A percentile compares a stretch with the other conserved stretches of the same genome.
These are phyloP conservation scores for Corythornis madagascariensis DNA, from an alignment of 2,113 vertebrate genomes.

Conservation along the genomic window DNA sequence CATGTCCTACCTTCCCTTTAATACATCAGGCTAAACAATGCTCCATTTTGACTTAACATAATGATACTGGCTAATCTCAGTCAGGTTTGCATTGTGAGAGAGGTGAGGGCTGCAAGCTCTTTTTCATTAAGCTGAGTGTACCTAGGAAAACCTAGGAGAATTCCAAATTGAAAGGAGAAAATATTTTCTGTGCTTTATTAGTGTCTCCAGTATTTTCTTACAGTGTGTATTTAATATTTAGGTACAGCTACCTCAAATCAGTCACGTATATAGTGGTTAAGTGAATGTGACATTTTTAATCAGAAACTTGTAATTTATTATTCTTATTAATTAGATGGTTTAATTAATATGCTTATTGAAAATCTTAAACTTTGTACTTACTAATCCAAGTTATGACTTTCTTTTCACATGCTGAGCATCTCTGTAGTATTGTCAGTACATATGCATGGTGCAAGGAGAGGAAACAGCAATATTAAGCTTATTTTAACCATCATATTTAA, in stretches of 20 bases:
- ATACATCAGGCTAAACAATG: not conserved
- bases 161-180: not conserved
- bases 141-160: not conserved
- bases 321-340: not conserved
- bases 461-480: not conserved
- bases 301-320: not conserved
- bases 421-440: not conserved
- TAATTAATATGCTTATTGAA: not conserved
- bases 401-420: not conserved
- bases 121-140: constrained; percentile 31
- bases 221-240: not conserved
- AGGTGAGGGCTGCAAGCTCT: not conserved
- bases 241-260: not conserved
- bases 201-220: not conserved
- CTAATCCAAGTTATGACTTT: not conserved
- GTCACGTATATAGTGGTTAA: not conserved
- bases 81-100: constrained; percentile 1
- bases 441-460: not conserved
- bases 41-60: constrained; percentile 3
- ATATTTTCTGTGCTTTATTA: constrained; percentile 21
- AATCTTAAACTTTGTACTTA: not conserved
- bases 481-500: not conserved
- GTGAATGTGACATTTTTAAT: not conserved
- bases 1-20: not conserved
- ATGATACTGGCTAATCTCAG: constrained; percentile 9